Evolutionary conservation across 1,140 invertebrate genomes (phyloP), one percentile per base, ranked within the genome.

Genomic region (Trypoxylus dichotomus): DNA sequence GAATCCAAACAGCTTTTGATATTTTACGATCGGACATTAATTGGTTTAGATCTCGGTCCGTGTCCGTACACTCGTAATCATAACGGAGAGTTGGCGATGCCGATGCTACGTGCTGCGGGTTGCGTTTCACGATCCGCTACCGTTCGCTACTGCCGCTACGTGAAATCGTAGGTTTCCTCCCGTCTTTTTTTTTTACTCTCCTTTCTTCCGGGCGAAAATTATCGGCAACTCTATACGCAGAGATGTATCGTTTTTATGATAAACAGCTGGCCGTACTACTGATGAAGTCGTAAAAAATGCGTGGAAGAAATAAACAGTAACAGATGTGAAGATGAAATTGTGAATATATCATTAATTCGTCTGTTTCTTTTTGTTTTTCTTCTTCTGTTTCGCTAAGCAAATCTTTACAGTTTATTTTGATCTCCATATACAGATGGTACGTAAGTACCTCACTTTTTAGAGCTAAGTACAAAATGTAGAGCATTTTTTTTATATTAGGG

Each of bases 21-120:
- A 68, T 68, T 68, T 68, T 68, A 68, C 60, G 60, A 68, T 68
- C 60, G 60, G 60, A 68, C 60, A 68, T 68, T 68, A 68, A 68
- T 68, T 68, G 60, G 60, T 68, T 68, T 68, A 68, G 60, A 68
- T 68, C 60, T 68, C 60, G 60, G 60, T 68, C 60, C 60, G 21
- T 24, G 60, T 68, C 21, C 60, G 7, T 29, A 68, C 60, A 24
- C 1, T 24, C 27, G 21, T 58, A 58, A 21, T 68, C 60, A 24
- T 27, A 68, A 29, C 27, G 24, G 60, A 27, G 7, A 24, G 21
- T 68, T 10, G 27, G 24, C 60, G 21, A 29, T 68, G 27, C 11
- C 24, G 21, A 37, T 37, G 60, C 60, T 24, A 68, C 60, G 60
- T 68, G 60, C 19, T 27, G 21, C 60, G 60, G 60, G 60, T 68